phyloP scores from a whole-genome alignment of 2,888 invertebrate genomes.

The Rapana venosa region DNA sequence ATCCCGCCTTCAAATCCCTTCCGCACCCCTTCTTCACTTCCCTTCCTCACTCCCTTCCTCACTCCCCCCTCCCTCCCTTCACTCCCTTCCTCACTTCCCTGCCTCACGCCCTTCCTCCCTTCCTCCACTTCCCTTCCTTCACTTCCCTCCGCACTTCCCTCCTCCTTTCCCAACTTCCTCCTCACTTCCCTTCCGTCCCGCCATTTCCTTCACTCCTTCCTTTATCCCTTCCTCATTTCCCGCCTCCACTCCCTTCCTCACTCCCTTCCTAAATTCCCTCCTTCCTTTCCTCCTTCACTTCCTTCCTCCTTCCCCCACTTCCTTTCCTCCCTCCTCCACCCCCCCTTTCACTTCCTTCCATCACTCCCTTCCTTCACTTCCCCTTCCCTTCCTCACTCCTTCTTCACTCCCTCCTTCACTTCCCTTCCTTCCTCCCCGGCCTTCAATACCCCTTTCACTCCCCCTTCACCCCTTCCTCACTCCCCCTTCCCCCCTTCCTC shows the following conservation, averaged over 20 bases:
- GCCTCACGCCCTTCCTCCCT: not conserved
- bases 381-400: not conserved
- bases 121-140: not conserved
- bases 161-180: not conserved
- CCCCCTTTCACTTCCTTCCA: not conserved
- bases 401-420: not conserved
- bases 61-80: no score
- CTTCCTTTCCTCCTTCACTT: not conserved
- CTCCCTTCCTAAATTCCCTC: not conserved
- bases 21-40: no score
- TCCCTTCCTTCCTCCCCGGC: not conserved
- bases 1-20: no score
- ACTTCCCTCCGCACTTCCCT: not conserved
- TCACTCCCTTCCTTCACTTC: not conserved
- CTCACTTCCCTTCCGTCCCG: not conserved
- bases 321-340: not conserved
- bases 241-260: not conserved
- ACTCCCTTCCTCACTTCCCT: not conserved
- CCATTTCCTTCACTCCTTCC: not conserved
- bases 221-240: not conserved
- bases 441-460: not conserved
- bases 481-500: no score
- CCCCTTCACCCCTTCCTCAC: no score
- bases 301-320: not conserved
- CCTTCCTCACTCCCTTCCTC: no score